Percentiles rank a stretch among this genome's conserved stretches.
Conservation (phyloP, 2,888 invertebrate genomes). For the Norana najaformis region DNA sequence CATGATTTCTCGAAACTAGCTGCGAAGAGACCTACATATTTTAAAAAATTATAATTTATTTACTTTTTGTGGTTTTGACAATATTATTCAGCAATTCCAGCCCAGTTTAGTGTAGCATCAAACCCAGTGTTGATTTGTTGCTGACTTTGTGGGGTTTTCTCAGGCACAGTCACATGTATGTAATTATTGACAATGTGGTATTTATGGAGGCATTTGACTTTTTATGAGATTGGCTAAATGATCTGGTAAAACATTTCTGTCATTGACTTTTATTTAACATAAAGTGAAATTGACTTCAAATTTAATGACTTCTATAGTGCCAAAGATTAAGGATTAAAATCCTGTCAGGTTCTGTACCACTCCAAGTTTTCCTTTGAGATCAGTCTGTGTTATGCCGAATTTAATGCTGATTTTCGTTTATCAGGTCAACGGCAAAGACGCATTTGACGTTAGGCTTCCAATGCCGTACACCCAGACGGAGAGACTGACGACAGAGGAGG, state of each 20-base stretch:
- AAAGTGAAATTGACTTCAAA: background rate
- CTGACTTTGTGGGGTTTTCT: too few species aligned
- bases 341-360: background rate
- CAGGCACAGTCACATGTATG: too few species aligned
- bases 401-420: background rate
- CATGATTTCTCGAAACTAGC: too few species aligned
- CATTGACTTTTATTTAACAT: background rate
- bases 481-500: conserved; percentile 8
- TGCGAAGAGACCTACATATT: too few species aligned
- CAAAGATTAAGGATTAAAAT: background rate
- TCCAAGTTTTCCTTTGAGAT: background rate
- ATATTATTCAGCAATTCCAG: too few species aligned
- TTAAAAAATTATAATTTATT: too few species aligned
- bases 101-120: too few species aligned
- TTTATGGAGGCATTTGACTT: too few species aligned
- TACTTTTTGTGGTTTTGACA: too few species aligned
- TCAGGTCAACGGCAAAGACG: conserved; percentile 39
- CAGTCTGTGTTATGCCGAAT: background rate
- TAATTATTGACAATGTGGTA: too few species aligned
- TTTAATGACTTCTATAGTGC: background rate
- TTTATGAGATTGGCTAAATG: too few species aligned
- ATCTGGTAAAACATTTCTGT: background rate
- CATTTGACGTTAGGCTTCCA: conserved; percentile 35
- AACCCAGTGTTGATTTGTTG: too few species aligned
- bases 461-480: conserved; percentile 37